Percentiles rank a stretch among this genome's conserved stretches.
Evolutionary conservation across 2,113 vertebrate species (phyloP).

Genomic region (Dipodomys merriami): DNA sequence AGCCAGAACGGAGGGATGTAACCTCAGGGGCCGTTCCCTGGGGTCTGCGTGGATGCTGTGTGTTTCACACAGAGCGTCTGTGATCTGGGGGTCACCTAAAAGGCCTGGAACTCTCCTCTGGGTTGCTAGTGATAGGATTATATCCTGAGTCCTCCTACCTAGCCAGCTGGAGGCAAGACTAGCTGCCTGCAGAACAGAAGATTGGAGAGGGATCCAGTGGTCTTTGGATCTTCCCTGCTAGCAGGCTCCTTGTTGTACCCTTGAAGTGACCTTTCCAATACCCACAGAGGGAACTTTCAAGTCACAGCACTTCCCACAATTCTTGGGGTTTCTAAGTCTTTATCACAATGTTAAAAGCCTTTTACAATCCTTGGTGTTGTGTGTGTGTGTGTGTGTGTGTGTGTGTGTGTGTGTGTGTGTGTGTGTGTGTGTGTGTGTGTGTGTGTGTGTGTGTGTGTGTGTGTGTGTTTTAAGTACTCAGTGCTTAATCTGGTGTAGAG

Average conservation of each 20-base stretch:
- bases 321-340: neutral
- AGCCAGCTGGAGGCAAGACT: no score
- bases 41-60: neutral
- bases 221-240: neutral
- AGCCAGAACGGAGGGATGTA: neutral
- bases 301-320: neutral
- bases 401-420: no score
- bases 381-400: no score
- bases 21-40: neutral
- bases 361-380: neutral
- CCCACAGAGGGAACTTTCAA: neutral
- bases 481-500: neutral
- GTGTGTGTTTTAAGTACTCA: neutral
- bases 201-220: neutral
- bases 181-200: neutral
- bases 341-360: neutral
- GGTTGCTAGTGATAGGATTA: neutral
- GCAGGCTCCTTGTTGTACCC: rapidly evolving
- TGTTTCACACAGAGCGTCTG: neutral
- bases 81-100: neutral
- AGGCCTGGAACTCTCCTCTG: neutral
- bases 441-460: no score
- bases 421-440: no score
- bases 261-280: neutral
- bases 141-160: neutral